Base-by-base conservation (phyloP, 2,113 vertebrate genomes). In the Athene cunicularia region DNA sequence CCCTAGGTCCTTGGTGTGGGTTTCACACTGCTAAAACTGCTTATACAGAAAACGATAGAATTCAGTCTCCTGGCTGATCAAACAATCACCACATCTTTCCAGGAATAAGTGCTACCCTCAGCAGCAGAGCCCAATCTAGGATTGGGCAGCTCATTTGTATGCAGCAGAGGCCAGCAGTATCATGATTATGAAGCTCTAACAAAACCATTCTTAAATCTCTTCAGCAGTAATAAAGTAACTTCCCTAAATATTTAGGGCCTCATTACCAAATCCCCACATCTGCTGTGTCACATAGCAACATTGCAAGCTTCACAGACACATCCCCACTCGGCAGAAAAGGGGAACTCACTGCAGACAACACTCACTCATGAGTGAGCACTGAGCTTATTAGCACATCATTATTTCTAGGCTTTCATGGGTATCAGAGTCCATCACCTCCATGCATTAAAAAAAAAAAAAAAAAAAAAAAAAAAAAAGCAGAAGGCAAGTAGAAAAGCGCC, bases 151-250 rank as follows among this genome's bases (percentile, higher is more conserved):
- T 95, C 28, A 62, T 89, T 50, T 87, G 35, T 30, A 87, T 52
- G 64, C 58, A 79, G 55, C 33, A 67, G 73, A 49, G 45, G 49
- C 56, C 60, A 47, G 50, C n/a, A 70, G 20, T 26, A 63, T 20
- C n/a, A 33, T 6, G 32, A 84, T 86, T 66, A 68, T 1, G 0
- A 95, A 93, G 53, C 43, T 87, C 68, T 56, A 79, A 87, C 35
- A 75, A 91, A 94, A 62, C 26, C 43, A 79, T 91, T 92, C 66
- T 85, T 81, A 91, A 87, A 52, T 81, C 43, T 92, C 49, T 75
- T 79, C 52, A 67, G 52, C 41, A 68, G 53, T 39, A 67, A 74
- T 52, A 59, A 60, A 92, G 86, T 74, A 77, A 86, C 64, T 67
- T 84, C 35, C 72, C 41, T 47, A 81, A 76, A 72, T 76, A 60